Evolutionary conservation across 2,113 vertebrate genomes (phyloP), one percentile per base, ranked within the genome.

Genomic region (Rhinoptilus africanus): DNA sequence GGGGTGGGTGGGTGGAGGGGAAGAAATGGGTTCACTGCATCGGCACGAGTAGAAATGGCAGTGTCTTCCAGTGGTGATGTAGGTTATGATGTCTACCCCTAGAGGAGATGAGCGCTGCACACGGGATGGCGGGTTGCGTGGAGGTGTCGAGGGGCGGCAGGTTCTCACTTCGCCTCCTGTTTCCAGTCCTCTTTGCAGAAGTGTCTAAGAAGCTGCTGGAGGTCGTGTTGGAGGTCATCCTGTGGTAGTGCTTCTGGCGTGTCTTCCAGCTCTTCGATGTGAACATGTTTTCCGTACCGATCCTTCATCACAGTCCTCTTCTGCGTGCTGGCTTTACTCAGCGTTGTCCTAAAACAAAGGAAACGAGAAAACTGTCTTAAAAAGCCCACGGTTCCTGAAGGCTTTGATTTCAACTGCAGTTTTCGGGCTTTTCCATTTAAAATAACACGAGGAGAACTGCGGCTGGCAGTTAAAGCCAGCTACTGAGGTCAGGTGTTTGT

Each of bases 301-400:
- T 99, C 99, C 98, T 98, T 99, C 98, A 99, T 99, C 98, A 99
- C 99, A n/a, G 99, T 99, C 98, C 98, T 99, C 98, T 99, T 99
- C 98, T 99, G 99, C 24, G 98, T 98, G 71, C 97, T 98, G 43
- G 97, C 98, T 98, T 99, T 99, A 99, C 53, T 98, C 98, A 99
- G 98, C 37, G 91, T 98, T 93, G 99, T 99, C 98, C 99, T 99
- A 51, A 21, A 92, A 88, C 13, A 8, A 56, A 84, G 39, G 8
- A 35, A 23, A 64, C 34, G 23, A 95, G 37, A 87, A 12, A 30
- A 21, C 5, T 5, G 21, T 51, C 26, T 86, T 45, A 21, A 47
- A 67, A 72, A 83, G 18, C 43, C 20, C 15, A 6, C 17, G 1
- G 27, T 34, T 34, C 39, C 41, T 14, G 6, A 50, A 35, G 14